These are phyloP conservation scores for Dipodomys ordii DNA, from an alignment of 2,113 vertebrate species.

Conservation along the genomic window DNA sequence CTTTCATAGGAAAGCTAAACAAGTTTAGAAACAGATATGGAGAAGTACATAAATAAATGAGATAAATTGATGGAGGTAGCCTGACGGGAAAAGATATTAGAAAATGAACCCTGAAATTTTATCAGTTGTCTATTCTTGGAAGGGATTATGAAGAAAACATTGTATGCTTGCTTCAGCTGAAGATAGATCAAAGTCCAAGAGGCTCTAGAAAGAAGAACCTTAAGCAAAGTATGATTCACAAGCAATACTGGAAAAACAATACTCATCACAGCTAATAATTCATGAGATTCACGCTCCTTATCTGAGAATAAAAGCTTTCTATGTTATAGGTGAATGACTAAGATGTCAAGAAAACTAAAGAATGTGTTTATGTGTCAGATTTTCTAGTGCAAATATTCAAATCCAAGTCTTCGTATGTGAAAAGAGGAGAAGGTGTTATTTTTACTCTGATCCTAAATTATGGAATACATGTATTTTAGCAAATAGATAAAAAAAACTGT, in stretches of 20 bases:
- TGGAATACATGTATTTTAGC: not conserved
- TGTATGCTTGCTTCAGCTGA: not conserved
- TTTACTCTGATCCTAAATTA: not conserved
- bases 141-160: not conserved
- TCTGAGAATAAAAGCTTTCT: not conserved
- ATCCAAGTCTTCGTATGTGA: not conserved
- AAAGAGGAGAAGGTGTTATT: not conserved
- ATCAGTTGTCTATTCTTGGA: not conserved
- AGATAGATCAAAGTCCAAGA: not conserved
- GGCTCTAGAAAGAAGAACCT: not conserved
- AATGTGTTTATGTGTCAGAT: not conserved
- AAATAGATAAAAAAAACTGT: not conserved
- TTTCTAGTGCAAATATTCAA: not conserved
- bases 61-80: not conserved
- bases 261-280: not conserved
- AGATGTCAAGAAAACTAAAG: not conserved
- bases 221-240: not conserved
- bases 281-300: not conserved
- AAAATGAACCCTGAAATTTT: not conserved
- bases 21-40: not conserved
- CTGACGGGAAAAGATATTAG: too few relatives aligned
- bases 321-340: not conserved
- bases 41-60: not conserved
- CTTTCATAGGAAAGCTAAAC: not conserved
- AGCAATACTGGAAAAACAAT: too few relatives aligned